Evolutionary conservation across 2,888 invertebrate genomes (phyloP), one percentile per base, ranked within the genome.

Genomic region (Lasioglossum vierecki): DNA sequence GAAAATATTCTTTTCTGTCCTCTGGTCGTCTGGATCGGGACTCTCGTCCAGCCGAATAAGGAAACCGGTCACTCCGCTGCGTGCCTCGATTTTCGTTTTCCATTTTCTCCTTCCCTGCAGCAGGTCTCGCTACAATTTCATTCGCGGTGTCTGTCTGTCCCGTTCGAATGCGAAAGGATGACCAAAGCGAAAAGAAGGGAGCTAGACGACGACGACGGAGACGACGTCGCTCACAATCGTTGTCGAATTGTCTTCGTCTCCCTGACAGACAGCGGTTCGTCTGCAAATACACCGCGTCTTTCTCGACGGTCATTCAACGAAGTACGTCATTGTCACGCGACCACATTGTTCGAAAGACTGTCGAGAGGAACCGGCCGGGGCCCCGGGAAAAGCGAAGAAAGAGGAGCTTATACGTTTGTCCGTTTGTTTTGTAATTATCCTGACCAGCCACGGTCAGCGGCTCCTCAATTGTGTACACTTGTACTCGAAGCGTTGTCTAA

Each of bases 321-420:
- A 87, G 88, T 76, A 88, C 89, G 89, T 90, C 89, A 91, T 91
- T 91, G 91, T 91, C 85, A 80, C 88, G 84, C 86, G 83, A 88
- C 84, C 88, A 80, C 84, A 90, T 90, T 90, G 88, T 90, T 81
- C 84, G 80, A 84, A 82, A 57, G 70, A 73, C 79, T 71, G 81
- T 82, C 75, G 71, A 76, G 82, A 53, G 76, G 57, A 18, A 68
- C 35, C 44, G 46, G 8, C 22, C 49, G 49, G 68, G 30, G 30
- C 57, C 80, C 57, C 26, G 72, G 80, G 76, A 78, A 78, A 79
- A 81, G 77, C 70, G 76, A 76, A 87, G 78, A 74, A 80, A 79
- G 53, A 88, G 79, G 80, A 82, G 63, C 87, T 82, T 73, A 87
- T 78, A 85, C 83, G 85, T 88, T 88, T 82, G 82, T 84, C 80